Evolutionary conservation across 2,113 vertebrate genomes (phyloP).

Genomic region (Solenodon paradoxus): DNA sequence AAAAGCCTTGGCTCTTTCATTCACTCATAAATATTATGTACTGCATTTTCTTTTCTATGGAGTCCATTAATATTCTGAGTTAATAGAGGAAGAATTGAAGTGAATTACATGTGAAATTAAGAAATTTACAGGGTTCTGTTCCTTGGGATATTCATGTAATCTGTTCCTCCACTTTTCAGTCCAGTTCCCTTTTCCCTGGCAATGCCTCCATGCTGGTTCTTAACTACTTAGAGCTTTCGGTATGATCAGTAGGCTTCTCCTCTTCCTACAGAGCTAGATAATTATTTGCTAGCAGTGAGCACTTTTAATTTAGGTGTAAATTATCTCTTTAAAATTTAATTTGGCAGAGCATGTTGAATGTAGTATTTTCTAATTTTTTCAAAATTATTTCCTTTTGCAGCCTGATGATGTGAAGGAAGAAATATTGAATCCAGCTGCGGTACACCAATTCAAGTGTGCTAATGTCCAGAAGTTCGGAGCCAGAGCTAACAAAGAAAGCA

Average conservation of each 20-base stretch:
- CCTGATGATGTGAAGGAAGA: conserved; percentile 14
- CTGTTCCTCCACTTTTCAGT: background rate
- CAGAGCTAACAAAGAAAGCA: conserved; percentile 73
- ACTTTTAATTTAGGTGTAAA: too few species aligned
- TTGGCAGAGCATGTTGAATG: background rate
- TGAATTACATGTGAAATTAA: background rate
- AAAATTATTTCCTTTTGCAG: conserved; percentile 63
- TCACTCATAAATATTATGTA: background rate
- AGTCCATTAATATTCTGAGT: background rate
- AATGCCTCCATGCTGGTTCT: background rate
- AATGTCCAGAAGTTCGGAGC: conserved; percentile 49
- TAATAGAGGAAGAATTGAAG: background rate
- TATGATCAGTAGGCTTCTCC: background rate
- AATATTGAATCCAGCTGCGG: background rate
- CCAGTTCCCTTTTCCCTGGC: background rate
- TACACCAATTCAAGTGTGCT: conserved; percentile 64
- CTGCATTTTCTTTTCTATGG: background rate
- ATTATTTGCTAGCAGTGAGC: background rate
- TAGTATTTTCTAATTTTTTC: background rate
- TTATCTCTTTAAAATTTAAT: background rate
- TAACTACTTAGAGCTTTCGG: background rate
- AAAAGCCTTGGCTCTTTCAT: background rate
- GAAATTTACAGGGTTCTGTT: background rate
- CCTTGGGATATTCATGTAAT: background rate
- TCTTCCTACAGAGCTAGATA: too few species aligned